These are phyloP conservation scores for Aleiodes testaceus DNA, from an alignment of 2,888 invertebrate species.

Conservation along the genomic window DNA sequence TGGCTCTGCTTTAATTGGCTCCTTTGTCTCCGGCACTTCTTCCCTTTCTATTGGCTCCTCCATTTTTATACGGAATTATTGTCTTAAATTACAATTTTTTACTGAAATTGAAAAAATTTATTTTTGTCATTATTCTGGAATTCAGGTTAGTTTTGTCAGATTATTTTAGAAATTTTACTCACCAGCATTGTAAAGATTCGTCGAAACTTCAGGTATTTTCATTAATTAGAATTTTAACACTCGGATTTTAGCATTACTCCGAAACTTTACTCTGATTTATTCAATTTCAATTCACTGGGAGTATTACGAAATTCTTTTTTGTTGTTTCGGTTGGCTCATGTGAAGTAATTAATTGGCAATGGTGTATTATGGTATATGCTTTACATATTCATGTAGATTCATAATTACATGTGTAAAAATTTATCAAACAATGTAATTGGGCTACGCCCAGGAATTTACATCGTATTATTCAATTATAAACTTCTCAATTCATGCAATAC, in stretches of 20 bases:
- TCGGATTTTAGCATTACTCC: no score
- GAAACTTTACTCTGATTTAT: no score
- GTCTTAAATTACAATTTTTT: neutral
- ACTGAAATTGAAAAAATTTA: conserved; percentile 11
- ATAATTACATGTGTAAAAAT: neutral
- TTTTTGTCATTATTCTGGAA: neutral
- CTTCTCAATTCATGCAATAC: no score
- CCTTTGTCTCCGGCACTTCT: conserved; percentile 54
- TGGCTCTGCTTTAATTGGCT: conserved; percentile 64
- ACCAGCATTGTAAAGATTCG: no score
- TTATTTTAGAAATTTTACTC: no score
- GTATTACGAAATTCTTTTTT: neutral
- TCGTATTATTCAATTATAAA: neutral
- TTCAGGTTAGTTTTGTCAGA: no score
- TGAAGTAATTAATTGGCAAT: conserved; percentile 8
- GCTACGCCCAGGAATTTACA: conserved; percentile 7
- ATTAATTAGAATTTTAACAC: no score
- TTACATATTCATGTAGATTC: neutral
- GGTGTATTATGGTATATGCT: neutral
- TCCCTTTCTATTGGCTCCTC: conserved; percentile 55
- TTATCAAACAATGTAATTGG: conserved; percentile 4
- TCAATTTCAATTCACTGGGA: neutral
- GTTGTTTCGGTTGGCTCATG: neutral
- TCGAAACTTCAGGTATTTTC: no score
- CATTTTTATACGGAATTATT: conserved; percentile 49